Evolutionary conservation across 2,888 invertebrate genomes (phyloP), one percentile per base, ranked within the genome.

Genomic region (Diarsia rubi): DNA sequence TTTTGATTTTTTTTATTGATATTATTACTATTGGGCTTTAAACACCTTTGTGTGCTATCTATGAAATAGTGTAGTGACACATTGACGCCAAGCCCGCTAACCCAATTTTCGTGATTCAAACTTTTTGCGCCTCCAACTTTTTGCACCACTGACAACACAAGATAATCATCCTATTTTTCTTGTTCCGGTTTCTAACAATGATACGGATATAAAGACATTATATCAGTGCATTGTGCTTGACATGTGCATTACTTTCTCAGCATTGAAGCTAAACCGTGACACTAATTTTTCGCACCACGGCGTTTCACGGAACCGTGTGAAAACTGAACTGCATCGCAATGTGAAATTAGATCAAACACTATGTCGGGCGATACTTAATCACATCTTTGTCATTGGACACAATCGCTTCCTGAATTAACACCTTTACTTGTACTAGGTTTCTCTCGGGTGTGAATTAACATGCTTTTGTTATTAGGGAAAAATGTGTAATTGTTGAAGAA

Each of bases 291-390:
- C 87, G 79, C 87, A 86, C 68, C 79, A 64, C 78, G 87, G 69
- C 74, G 75, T 86, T 87, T 88, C 89, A 84, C 83, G 82, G 87
- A 89, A 85, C 82, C 80, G 86, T 87, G 88, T 86, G 88, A 85
- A 89, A 89, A 84, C 59, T 81, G 44, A 82, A 85, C 79, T 84
- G 81, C 77, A 85, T 86, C 79, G 89, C 87, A 88, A 89, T 91
- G 89, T 81, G 89, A 90, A 93, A 91, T 92, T 88, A 86, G 92
- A 90, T 88, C 92, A 87, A 89, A 88, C 83, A 82, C 82, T 78
- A 75, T 86, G 83, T 85, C 72, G 81, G 42, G 74, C 78, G 77
- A 77, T 78, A 81, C 64, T 82, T 75, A 77, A 86, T 85, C 76
- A 85, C 86, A 83, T 84, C 84, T 84, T 86, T 87, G 84, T 81